phyloP scores from a whole-genome alignment of 2,113 vertebrate genomes.

The Ictalurus punctatus region DNA sequence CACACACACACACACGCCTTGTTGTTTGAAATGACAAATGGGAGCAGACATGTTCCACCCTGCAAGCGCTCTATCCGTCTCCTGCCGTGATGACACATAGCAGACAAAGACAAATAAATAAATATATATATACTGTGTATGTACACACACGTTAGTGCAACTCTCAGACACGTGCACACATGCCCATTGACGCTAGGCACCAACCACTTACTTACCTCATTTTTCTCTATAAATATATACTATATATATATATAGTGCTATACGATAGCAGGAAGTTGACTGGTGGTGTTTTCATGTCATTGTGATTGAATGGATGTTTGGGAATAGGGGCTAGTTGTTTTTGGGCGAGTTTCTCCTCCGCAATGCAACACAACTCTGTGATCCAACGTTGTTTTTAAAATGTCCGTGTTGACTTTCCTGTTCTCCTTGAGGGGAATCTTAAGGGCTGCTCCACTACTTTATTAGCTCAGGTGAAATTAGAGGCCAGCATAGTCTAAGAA shows the following conservation, averaged over 20 bases:
- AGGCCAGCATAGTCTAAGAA: neutral
- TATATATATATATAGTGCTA: neutral
- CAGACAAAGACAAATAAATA: conserved; percentile 30
- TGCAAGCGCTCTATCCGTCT: conserved; percentile 13
- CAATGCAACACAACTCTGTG: conserved; percentile 21
- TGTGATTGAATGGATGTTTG: conserved; percentile 28
- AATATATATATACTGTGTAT: conserved; percentile 4
- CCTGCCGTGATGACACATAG: conserved; percentile 46
- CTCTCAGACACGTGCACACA: neutral
- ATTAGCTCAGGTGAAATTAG: neutral
- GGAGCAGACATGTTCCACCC: conserved; percentile 46
- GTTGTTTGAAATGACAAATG: conserved; percentile 51
- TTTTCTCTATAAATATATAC: neutral
- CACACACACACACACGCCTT: conserved; percentile 3
- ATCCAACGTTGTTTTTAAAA: neutral
- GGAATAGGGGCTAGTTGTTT: neutral
- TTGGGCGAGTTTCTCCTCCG: conserved; percentile 25
- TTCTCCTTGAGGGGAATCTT: neutral
- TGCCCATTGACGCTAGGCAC: neutral
- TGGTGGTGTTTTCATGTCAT: neutral
- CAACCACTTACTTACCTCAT: neutral
- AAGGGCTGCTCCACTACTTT: neutral
- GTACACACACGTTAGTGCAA: neutral
- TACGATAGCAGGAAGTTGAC: neutral
- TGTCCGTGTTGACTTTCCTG: neutral